Conservation (phyloP, 2,113 vertebrate species). For the Vidua macroura region DNA sequence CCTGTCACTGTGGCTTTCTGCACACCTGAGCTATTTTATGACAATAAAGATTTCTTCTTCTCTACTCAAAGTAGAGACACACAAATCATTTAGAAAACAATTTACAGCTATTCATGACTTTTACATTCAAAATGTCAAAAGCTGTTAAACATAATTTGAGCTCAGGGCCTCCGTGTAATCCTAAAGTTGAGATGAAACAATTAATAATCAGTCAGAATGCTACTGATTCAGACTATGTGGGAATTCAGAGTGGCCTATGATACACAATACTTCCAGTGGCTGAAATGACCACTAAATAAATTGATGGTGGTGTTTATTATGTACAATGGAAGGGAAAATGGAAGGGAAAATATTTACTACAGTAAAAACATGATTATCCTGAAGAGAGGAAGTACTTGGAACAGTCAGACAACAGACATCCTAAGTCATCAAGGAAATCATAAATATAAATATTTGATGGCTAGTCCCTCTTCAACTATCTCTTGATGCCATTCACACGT, state of each 20-base stretch:
- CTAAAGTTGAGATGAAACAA: constrained; percentile 25
- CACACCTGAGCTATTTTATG: constrained; percentile 9
- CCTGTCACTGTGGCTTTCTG: neutral
- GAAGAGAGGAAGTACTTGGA: neutral
- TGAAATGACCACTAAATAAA: constrained; percentile 37
- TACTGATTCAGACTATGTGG: neutral
- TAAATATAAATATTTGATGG: neutral
- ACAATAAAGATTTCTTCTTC: constrained; percentile 16
- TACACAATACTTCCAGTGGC: neutral
- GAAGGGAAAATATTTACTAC: neutral
- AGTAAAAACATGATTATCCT: neutral
- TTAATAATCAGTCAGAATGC: neutral
- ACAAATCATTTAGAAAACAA: constrained; percentile 32
- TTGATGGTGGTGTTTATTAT: neutral
- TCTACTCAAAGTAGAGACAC: constrained; percentile 4
- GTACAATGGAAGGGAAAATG: neutral
- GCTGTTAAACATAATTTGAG: constrained; percentile 42
- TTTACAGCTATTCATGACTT: constrained; percentile 18
- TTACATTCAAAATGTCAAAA: constrained; percentile 38
- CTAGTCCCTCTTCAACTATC: neutral
- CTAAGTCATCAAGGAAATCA: neutral
- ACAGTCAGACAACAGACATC: neutral
- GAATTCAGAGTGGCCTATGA: neutral
- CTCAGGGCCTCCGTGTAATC: neutral
- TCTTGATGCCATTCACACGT: neutral